phyloP scores from a whole-genome alignment of 2,888 invertebrate species.

The Lingula anatina region DNA sequence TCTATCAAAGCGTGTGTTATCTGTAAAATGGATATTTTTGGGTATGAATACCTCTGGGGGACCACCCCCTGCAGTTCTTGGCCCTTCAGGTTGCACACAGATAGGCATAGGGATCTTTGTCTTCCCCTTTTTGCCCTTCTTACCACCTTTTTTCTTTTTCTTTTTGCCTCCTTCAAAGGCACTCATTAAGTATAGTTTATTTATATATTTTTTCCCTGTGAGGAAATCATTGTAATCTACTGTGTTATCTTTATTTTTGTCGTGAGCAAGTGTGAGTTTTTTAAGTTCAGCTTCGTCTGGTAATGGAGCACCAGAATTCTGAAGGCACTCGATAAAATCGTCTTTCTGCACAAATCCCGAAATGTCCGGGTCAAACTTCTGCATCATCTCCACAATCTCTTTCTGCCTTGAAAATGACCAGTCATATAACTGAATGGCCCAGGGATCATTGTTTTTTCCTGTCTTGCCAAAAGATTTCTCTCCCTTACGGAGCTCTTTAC shows the following conservation, averaged over 20 bases:
- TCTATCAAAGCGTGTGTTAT: slow-evolving; percentile 44
- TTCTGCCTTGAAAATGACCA: slow-evolving; percentile 34
- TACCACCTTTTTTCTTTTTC: slow-evolving; percentile 45
- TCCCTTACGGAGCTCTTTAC: slow-evolving; percentile 49
- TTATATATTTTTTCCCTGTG: slow-evolving; percentile 49
- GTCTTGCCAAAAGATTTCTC: slow-evolving; percentile 49
- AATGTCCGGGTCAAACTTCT: slow-evolving; percentile 41
- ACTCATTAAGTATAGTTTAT: slow-evolving; percentile 48
- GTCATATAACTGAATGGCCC: slow-evolving; percentile 47
- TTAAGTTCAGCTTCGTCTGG: slow-evolving; percentile 37
- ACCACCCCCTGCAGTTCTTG: slow-evolving; percentile 42
- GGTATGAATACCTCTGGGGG: slow-evolving; percentile 47
- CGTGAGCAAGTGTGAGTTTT: slow-evolving; percentile 29
- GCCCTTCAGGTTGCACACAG: slow-evolving; percentile 42
- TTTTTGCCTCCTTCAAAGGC: slow-evolving; percentile 51
- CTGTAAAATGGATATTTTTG: slow-evolving; percentile 46
- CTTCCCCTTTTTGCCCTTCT: slow-evolving; percentile 45
- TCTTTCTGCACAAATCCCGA: slow-evolving; percentile 31
- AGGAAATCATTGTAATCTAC: slow-evolving; percentile 49
- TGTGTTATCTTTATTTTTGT: slow-evolving; percentile 37
- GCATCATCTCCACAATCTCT: slow-evolving; percentile 32
- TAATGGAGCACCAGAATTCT: slow-evolving; percentile 35
- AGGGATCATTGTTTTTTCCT: slow-evolving; percentile 47
- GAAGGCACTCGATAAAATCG: slow-evolving; percentile 39
- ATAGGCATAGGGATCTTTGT: slow-evolving; percentile 50